Conservation (phyloP, 2,113 vertebrate genomes). For the Myanophis thanlyinensis region DNA sequence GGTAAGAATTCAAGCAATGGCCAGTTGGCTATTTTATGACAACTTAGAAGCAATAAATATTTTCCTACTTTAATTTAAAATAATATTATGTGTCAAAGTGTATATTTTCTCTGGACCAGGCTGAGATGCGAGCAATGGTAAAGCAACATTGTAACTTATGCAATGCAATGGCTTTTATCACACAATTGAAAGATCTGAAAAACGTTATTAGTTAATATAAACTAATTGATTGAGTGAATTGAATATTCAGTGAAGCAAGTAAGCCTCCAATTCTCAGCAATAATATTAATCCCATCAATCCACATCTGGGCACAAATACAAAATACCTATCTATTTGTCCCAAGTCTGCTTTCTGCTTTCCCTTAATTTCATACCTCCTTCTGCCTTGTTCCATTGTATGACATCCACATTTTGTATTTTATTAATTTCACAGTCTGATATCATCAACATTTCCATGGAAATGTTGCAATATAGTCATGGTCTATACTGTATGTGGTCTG, state of each 20-base stretch:
- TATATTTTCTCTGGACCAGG: background rate
- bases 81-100: background rate
- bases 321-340: background rate
- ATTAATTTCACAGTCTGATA: background rate
- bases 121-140: background rate
- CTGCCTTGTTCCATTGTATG: background rate
- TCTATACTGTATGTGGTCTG: background rate
- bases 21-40: background rate
- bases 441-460: background rate
- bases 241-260: background rate
- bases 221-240: background rate
- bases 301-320: background rate
- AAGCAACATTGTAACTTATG: background rate
- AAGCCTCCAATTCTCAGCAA: background rate
- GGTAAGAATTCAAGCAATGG: background rate
- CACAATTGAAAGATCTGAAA: background rate
- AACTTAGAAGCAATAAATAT: too few species aligned
- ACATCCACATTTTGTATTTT: background rate
- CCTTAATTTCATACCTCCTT: background rate
- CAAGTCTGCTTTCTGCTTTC: background rate
- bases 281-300: background rate
- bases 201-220: background rate
- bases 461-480: background rate
- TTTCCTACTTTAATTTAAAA: background rate
- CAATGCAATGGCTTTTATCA: background rate